Evolutionary conservation across 1,140 invertebrate genomes (phyloP), one percentile per base, ranked within the genome.

Genomic region (Halictus rubicundus): DNA sequence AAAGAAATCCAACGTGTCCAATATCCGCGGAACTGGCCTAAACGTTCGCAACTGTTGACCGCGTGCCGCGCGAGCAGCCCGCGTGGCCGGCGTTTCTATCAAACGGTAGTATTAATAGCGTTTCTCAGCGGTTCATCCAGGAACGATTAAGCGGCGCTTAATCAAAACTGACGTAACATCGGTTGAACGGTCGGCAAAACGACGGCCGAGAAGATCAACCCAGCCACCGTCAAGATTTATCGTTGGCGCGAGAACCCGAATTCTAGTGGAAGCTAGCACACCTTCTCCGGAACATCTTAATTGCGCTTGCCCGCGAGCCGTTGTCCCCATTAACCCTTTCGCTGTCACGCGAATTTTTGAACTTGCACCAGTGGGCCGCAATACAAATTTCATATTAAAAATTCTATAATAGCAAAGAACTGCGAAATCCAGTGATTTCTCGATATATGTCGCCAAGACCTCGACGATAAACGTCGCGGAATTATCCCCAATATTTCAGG

Each of bases 151-250:
- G n/a, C 39, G 39, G 6, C 63, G 39, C 21, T 76, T 76, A 76
- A 76, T 76, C 74, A 76, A 61, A 76, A 46, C 74, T 37, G 32
- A 66, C 54, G 65, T 68, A 76, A 76, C 74, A 76, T 66, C 63
- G 49, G 72, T 65, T 32, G 72, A 76, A 60, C 39, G 64, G 68
- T 14, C 19, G 25, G 16, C 54, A 49, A 68, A 76, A 76, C 37
- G 73, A 68, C 37, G 73, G 60, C 32, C 32, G 32, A 32, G 5
- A 57, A 16, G 49, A 16, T 12, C 4, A 42, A 10, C 16, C 39
- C 12, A 19, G 14, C 6, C 39, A 21, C 2, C 14, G 25, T 23
- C 64, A 14, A 76, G 74, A 76, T 76, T 76, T 68, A 76, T 76
- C 49, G 65, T 68, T 76, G 25, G 42, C 25, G 32, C 64, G 21